Evolutionary conservation across 2,888 invertebrate species (phyloP).

Genomic region (Penaeus monodon): DNA sequence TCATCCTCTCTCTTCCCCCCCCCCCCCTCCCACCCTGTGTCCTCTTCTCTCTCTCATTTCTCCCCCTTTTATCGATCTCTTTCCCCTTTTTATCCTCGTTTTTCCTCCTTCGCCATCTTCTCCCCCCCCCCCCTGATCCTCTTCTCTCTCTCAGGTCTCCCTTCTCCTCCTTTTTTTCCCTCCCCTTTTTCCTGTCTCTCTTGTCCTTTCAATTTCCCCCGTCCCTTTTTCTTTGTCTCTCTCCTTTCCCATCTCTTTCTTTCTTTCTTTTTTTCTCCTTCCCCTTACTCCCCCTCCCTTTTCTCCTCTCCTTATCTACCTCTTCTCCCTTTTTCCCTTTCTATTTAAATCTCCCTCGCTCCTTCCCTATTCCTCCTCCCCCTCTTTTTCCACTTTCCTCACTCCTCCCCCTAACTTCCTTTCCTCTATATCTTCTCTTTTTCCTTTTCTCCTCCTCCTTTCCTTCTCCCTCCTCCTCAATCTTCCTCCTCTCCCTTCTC

Average conservation of each 20-base stretch:
- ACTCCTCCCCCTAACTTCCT: background rate
- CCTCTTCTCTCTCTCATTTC: background rate
- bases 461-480: background rate
- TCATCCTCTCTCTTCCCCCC: background rate
- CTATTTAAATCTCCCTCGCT: background rate
- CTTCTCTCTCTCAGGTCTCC: background rate
- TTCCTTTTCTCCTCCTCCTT: background rate
- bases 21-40: background rate
- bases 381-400: background rate
- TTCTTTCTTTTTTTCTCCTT: too few relatives aligned
- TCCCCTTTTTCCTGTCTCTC: background rate
- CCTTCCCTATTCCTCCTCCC: background rate
- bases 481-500: background rate
- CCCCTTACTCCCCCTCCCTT: too few relatives aligned
- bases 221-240: background rate
- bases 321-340: background rate
- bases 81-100: background rate
- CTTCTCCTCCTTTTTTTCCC: background rate
- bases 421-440: background rate
- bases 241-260: background rate
- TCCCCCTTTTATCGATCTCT: conserved; percentile 9
- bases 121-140: background rate
- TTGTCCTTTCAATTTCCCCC: too few relatives aligned
- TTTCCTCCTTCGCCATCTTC: background rate
- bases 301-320: too few relatives aligned